A percentile compares a stretch with the other conserved stretches of the same genome.
Conservation (phyloP, 2,797 vertebrate species). For the Protonibea diacanthus region DNA sequence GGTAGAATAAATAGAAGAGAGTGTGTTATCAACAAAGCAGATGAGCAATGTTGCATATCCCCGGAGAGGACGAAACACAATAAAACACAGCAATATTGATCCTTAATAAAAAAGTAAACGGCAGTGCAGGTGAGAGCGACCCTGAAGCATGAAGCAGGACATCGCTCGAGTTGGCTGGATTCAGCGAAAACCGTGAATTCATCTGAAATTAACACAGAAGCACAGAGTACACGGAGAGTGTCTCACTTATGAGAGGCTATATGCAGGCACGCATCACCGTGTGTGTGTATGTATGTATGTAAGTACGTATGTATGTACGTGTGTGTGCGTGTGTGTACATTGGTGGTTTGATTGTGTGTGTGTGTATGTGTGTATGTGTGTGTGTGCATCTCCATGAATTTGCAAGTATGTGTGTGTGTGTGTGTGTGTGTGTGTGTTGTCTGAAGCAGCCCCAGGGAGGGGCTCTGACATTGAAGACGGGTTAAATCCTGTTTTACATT, state of each 20-base stretch:
- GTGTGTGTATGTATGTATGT: conserved; percentile 19
- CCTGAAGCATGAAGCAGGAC: conserved; percentile 27
- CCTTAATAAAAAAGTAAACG: conserved; percentile 17
- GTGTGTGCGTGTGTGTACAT: conserved; percentile 37
- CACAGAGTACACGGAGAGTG: conserved; percentile 14
- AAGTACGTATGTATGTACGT: conserved; percentile 13
- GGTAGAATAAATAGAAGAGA: conserved; percentile 15
- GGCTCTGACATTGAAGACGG: conserved; percentile 91
- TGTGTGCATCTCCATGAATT: conserved; percentile 40
- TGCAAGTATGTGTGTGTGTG: conserved; percentile 60
- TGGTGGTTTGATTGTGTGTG: conserved; percentile 28
- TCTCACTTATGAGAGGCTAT: conserved; percentile 64
- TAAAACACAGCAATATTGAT: conserved; percentile 39
- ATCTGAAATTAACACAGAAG: conserved; percentile 76
- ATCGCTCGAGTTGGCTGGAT: conserved; percentile 24
- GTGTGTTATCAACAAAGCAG: conserved; percentile 7
- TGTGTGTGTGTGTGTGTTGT: conserved; percentile 84
- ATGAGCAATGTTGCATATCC: not conserved
- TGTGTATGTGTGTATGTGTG: conserved; percentile 5
- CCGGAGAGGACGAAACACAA: conserved; percentile 25
- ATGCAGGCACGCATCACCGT: conserved; percentile 25
- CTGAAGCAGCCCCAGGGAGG: conserved; percentile 87
- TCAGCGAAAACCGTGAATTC: conserved; percentile 55
- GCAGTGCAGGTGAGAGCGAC: conserved; percentile 32
- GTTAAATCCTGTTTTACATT: conserved; percentile 93